phyloP scores from a whole-genome alignment of 2,113 vertebrate species.

The Varanus komodoensis region DNA sequence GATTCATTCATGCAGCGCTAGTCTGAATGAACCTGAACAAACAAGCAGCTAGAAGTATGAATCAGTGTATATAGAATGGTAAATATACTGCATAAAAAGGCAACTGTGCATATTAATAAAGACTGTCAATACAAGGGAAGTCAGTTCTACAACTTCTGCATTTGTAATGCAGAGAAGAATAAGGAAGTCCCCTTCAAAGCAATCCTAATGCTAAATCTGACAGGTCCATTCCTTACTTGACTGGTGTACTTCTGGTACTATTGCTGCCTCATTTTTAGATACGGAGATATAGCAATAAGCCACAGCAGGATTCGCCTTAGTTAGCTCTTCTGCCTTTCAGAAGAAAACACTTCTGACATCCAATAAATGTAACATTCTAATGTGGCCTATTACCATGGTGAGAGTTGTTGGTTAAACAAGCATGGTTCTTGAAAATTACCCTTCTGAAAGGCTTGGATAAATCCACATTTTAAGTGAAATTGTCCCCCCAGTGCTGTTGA shows the following conservation, averaged over 20 bases:
- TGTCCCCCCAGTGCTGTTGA: not conserved
- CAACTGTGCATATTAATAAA: not conserved
- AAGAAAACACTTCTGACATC: not conserved
- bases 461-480: slow-evolving; percentile 28
- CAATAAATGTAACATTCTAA: not conserved
- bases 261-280: slow-evolving; percentile 8
- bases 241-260: not conserved
- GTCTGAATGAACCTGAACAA: rapidly evolving
- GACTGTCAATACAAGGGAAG: rapidly evolving
- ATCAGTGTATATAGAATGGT: no score
- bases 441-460: slow-evolving; percentile 27
- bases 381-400: not conserved
- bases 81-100: not conserved
- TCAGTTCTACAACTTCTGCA: not conserved
- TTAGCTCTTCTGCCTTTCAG: not conserved
- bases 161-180: not conserved
- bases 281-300: not conserved
- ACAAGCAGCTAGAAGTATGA: rapidly evolving
- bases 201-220: not conserved
- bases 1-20: not conserved
- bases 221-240: not conserved
- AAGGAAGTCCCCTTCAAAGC: not conserved
- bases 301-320: not conserved
- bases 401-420: slow-evolving; percentile 15
- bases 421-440: not conserved